phyloP scores from a whole-genome alignment of 2,113 vertebrate genomes.

The Bucco capensis region DNA sequence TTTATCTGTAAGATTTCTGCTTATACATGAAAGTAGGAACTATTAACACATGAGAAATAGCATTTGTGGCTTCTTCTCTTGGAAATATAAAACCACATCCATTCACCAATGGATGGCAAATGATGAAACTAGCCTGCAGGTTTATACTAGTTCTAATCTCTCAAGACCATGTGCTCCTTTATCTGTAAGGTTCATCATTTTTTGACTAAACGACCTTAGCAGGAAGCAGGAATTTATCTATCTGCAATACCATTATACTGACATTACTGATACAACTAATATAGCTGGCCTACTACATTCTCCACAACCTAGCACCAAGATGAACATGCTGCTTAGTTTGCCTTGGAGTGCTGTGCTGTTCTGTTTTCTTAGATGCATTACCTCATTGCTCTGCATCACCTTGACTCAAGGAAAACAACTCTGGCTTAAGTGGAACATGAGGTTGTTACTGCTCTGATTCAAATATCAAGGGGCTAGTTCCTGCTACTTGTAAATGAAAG shows the following conservation, averaged over 20 bases:
- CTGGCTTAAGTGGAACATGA: neutral
- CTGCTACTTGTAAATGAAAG: neutral
- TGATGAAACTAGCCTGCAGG: neutral
- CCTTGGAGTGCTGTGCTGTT: neutral
- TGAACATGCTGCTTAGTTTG: rapidly evolving
- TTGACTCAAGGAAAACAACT: neutral
- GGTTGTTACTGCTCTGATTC: neutral
- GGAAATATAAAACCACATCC: neutral
- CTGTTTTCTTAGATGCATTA: neutral
- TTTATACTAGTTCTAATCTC: neutral
- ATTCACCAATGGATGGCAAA: neutral
- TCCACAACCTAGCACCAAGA: neutral
- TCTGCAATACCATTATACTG: neutral
- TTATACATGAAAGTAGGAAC: neutral
- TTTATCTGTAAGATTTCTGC: neutral
- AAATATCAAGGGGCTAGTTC: neutral
- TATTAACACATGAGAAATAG: neutral
- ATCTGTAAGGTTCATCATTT: neutral
- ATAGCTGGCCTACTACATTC: neutral
- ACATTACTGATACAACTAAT: neutral
- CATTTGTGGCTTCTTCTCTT: no score
- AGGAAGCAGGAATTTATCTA: neutral
- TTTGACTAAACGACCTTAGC: neutral
- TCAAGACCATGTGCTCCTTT: neutral
- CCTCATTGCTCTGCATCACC: neutral